Evolutionary conservation across 2,888 invertebrate genomes (phyloP), one percentile per base, ranked within the genome.

Genomic region (Plebejus anna): DNA sequence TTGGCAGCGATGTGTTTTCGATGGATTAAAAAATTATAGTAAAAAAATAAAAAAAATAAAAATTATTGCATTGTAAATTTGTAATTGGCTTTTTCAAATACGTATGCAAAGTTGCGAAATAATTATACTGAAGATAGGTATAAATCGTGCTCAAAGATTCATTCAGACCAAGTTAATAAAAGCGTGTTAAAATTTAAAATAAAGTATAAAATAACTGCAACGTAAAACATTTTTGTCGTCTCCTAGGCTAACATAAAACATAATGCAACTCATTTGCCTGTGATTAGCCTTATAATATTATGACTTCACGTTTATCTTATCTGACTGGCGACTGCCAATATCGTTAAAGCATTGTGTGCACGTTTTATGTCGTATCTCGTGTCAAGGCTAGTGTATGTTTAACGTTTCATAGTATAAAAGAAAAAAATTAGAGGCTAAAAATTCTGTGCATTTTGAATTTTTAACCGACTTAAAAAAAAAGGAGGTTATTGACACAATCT

Each of bases 311-410:
- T n/a, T 73, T 73, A 73, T 73, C 73, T 73, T 55, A 73, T 73
- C 73, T 32, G 42, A 38, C 51, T 55, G 73, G 16, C 55, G 42
- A 38, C 51, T 55, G 73, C 32, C 55, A 73, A 73, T 36, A 55
- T 32, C 1, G n/a, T 47, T 22, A 51, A 22, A 47, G 51, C 47
- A 5, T 13, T 71, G 42, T 71, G 73, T 75, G 28, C 75, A 70
- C 36, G 70, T 32, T 75, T 42, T 11, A 6, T 75, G 38, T 4
- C 28, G 9, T 55, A 32, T 78, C 70, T 75, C 42, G 76, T 80
- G 79, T 80, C 79, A 78, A 79, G 79, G 80, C 32, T 70, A 72
- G 71, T 32, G 66, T 66, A 32, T 66, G 66, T 66, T 36, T 6
- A 36, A 66, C 32, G 13, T 32, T 32, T 61, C 11, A 11, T 42